These are phyloP conservation scores for Fabriciana adippe DNA, from an alignment of 2,888 invertebrate genomes.

Conservation along the genomic window DNA sequence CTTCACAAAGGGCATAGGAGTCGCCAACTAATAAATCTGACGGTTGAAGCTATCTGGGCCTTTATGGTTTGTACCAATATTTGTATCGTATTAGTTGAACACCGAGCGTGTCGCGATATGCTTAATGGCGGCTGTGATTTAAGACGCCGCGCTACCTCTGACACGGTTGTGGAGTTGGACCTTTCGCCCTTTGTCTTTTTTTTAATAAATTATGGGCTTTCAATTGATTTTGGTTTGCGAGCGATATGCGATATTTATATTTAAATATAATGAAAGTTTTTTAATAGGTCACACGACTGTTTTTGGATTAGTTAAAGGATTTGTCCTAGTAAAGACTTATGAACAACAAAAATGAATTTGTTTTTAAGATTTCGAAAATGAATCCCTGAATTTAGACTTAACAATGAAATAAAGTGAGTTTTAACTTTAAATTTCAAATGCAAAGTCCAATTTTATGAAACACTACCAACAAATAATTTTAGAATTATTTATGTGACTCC, in stretches of 20 bases:
- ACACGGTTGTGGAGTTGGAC: background rate
- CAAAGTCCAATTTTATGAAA: too few species aligned
- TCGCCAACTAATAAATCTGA: conserved; percentile 35
- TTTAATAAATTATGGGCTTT: background rate
- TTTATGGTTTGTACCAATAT: conserved; percentile 43
- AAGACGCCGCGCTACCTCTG: conserved; percentile 26
- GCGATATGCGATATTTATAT: too few species aligned
- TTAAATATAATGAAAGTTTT: too few species aligned
- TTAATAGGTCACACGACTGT: too few species aligned
- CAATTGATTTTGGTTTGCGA: too few species aligned
- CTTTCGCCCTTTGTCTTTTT: background rate
- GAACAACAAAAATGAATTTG: too few species aligned
- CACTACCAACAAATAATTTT: too few species aligned
- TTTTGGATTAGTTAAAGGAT: too few species aligned
- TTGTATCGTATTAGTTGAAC: conserved; percentile 50
- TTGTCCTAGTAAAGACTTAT: too few species aligned
- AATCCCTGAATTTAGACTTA: background rate
- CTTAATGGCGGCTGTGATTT: conserved; percentile 35
- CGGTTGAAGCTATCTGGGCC: conserved; percentile 25
- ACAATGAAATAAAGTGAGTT: background rate
- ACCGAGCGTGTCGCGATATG: conserved; percentile 39
- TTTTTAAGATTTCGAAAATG: background rate
- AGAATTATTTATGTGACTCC: too few species aligned
- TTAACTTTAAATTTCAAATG: too few species aligned
- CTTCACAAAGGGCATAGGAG: conserved; percentile 30